Conservation (phyloP, 92 coral and sea anemone species). For the Porites lobata region DNA sequence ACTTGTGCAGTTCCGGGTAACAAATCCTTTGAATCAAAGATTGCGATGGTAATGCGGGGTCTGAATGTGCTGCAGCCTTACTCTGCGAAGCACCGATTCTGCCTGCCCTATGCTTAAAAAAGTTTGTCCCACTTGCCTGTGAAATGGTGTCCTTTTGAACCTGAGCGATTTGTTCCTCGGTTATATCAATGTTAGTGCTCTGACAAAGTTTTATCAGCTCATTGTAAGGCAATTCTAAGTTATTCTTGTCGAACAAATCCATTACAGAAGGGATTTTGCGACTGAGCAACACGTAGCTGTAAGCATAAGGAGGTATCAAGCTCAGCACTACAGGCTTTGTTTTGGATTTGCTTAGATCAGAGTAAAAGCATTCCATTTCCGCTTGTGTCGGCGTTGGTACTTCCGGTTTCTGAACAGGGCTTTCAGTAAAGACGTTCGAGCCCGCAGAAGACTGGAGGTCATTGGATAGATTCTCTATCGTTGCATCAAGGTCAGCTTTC, state of each 20-base stretch:
- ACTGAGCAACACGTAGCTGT: constrained; percentile 62
- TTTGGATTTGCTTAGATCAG: constrained; percentile 57
- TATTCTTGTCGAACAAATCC: constrained; percentile 44
- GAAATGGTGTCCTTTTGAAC: constrained; percentile 59
- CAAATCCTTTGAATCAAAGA: constrained; percentile 60
- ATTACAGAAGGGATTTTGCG: constrained; percentile 38
- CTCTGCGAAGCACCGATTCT: constrained; percentile 42
- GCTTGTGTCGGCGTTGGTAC: too few species aligned
- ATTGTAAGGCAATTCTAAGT: constrained; percentile 52
- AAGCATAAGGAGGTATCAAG: constrained; percentile 56
- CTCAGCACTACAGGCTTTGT: constrained; percentile 78
- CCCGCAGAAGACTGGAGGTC: constrained; percentile 19
- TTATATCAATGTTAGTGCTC: constrained; percentile 40
- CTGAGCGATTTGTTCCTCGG: constrained; percentile 52
- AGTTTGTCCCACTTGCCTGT: constrained; percentile 51
- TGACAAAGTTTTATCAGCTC: constrained; percentile 50
- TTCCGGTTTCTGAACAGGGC: too few species aligned
- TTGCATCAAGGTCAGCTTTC: constrained; percentile 50
- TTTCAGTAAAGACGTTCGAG: too few species aligned
- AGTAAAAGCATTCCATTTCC: too few species aligned
- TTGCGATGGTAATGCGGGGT: constrained; percentile 67
- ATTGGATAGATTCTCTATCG: constrained; percentile 33
- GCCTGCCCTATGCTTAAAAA: constrained; percentile 52
- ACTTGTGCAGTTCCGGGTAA: constrained; percentile 62
- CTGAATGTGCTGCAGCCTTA: constrained; percentile 52